Evolutionary conservation across 2,797 vertebrate genomes (phyloP), one percentile per base, ranked within the genome.

Genomic region (Melanotaenia nigrans): DNA sequence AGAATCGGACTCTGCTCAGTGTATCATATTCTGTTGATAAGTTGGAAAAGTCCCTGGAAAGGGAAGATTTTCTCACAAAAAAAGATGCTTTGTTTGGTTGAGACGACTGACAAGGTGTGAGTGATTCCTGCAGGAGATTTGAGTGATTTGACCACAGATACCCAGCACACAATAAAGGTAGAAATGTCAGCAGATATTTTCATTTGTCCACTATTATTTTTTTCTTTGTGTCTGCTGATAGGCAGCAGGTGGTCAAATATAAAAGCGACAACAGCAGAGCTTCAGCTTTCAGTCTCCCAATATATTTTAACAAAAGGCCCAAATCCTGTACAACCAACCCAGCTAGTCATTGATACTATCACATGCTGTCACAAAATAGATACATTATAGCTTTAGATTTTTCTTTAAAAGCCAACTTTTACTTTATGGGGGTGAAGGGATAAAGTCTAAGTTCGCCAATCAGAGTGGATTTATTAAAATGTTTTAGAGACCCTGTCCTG

Each of bases 391-490:
- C 18, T 42, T 22, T 28, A 30, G 36, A 16, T 42, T 16, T 61
- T 71, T 3, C 25, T 35, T 32, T 36, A 22, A 45, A 36, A 45
- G 1, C 5, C 14, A 18, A 1, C 33, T 40, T 55, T 73, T 45
- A 55, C 22, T 25, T n/a, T 57, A 32, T 18, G 25, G 51, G 20
- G 30, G 20, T 1, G 18, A 3, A n/a, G 14, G 5, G 25, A 55
- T 22, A 14, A 49, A 36, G 22, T 61, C 12, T 32, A 36, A 64
- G 42, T n/a, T 82, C 61, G 38, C 2, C 28, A 59, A 66, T 80
- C 68, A 68, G 65, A 58, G 32, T 61, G 62, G 76, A 81, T 84
- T 85, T 83, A 71, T 55, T 33, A 36, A 69, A 84, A 88, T 22
- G 72, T 82, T 82, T 68, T 75, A 69, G 60, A 3, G 30, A 24